Conservation (phyloP, 2,113 vertebrate species). For the Aldabrachelys gigantea region DNA sequence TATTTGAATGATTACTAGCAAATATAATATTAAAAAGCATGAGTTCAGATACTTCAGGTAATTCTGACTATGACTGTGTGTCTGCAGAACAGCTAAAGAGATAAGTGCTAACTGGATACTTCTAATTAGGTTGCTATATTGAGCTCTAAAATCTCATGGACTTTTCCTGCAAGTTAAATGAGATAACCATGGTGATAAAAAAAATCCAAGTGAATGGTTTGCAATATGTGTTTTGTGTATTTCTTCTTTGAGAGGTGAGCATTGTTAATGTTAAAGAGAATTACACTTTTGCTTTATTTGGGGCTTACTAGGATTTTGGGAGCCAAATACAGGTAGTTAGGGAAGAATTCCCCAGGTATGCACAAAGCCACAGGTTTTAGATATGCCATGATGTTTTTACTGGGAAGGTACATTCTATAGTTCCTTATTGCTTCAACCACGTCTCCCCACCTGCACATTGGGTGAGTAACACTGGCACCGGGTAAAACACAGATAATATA, state of each 20-base stretch:
- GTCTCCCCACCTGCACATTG: background rate
- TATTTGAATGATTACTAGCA: slow-evolving; percentile 17
- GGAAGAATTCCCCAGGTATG: background rate
- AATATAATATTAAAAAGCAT: background rate
- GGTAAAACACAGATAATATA: background rate
- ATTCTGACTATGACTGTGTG: background rate
- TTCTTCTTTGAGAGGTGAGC: background rate
- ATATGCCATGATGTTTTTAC: background rate
- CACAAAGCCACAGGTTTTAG: background rate
- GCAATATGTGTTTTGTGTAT: background rate
- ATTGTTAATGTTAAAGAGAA: background rate
- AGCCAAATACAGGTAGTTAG: background rate
- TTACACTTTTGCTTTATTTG: background rate
- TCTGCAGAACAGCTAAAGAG: background rate
- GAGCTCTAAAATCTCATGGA: background rate
- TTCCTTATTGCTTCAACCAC: background rate
- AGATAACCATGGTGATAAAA: background rate
- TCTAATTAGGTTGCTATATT: background rate
- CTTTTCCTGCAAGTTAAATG: background rate
- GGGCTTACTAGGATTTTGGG: background rate
- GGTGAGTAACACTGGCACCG: background rate
- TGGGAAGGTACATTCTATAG: background rate
- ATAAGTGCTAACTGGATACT: background rate
- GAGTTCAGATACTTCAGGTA: slow-evolving; percentile 20
- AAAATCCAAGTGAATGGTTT: background rate